These are phyloP conservation scores for Pachyramphus minor DNA, from an alignment of 2,113 vertebrate genomes.

Conservation along the genomic window DNA sequence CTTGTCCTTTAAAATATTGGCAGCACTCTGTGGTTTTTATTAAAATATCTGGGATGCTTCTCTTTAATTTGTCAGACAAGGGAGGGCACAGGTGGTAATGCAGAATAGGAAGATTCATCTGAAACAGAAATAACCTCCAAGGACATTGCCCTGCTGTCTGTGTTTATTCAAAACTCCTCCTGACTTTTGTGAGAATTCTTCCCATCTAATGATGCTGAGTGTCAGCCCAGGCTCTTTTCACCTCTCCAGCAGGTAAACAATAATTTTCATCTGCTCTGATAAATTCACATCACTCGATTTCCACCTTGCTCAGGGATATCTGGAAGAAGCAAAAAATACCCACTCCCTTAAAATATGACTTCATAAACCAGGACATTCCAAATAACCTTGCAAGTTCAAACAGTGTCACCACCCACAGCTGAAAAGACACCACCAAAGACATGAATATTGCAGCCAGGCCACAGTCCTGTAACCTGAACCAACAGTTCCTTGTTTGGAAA, in stretches of 20 bases:
- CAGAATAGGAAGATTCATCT: not conserved
- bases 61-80: conserved; percentile 24
- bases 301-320: not conserved
- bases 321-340: not conserved
- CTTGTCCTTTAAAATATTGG: not conserved
- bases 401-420: not conserved
- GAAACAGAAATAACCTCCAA: conserved; percentile 32
- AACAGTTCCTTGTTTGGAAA: not conserved
- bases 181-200: not conserved
- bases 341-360: not conserved
- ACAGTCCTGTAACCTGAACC: not conserved
- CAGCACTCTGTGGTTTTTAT: not conserved
- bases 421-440: not conserved
- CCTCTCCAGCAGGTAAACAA: not conserved
- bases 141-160: not conserved
- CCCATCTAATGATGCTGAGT: not conserved
- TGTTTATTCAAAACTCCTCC: not conserved
- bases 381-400: not conserved
- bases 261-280: not conserved
- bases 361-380: not conserved
- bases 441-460: not conserved
- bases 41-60: not conserved
- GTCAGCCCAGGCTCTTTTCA: not conserved
- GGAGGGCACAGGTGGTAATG: conserved; percentile 13
- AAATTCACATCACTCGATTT: not conserved